Base-by-base conservation (phyloP, 2,888 invertebrate genomes). In the Athalia circularis region DNA sequence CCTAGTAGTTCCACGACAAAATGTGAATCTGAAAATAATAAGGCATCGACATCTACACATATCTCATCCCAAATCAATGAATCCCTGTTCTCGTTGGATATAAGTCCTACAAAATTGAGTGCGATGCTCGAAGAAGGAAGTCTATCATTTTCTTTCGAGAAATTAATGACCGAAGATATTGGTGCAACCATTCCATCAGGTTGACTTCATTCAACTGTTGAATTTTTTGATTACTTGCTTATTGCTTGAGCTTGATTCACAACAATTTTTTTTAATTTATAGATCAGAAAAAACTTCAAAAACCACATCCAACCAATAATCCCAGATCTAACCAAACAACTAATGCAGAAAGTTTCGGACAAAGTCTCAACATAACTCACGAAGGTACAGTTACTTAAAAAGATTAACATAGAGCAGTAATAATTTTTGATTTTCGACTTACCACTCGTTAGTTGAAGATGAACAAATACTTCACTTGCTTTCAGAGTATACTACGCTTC, bases 111-210 rank as follows among this genome's bases (percentile, higher is more conserved):
- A 47, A 65, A 47, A 65, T 65, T 65, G 47, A 65, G 47, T 47
- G 62, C 4, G 62, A 13, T 62, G 62, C 64, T 65, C 47, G 64
- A 5, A 65, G 64, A 65, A 47, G 64, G 64, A 65, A 65, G 13
- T 47, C n/a, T 65, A 65, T 65, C 64, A 47, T 65, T 65, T 65
- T 65, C 64, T 47, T 45, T 65, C 64, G 5, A n/a, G n/a, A 47
- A 65, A 65, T 65, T 65, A 65, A n/a, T 65, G 47, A n/a, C 64
- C n/a, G 13, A 65, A 65, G 64, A 65, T 45, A 65, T 65, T 65
- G n/a, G 64, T 13, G 47, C n/a, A 5, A 65, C 15, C 47, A 47
- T 65, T 47, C 4, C 64, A 65, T 65, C 64, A 65, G 64, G 64
- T 65, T 65, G 47, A 65, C 47, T 65, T 65, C 47, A n/a, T 45